Evolutionary conservation across 2,888 invertebrate species (phyloP).

Genomic region (Urechis unicinctus): DNA sequence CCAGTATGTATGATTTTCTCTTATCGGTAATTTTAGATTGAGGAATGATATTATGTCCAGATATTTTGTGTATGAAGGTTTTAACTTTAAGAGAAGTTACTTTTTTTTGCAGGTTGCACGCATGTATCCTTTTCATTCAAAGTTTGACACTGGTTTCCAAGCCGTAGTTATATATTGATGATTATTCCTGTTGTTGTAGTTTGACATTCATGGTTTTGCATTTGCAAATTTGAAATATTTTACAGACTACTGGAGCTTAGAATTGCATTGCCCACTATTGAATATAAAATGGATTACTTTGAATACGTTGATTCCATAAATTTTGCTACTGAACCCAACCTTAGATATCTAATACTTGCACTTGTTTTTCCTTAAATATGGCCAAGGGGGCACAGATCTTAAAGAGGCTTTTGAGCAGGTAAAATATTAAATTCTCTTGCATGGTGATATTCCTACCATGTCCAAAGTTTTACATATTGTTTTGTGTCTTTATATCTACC

Average conservation of each 20-base stretch:
- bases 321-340: background rate
- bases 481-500: no score
- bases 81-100: background rate
- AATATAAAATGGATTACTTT: no score
- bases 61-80: background rate
- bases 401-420: conserved; percentile 85
- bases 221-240: no score
- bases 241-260: no score
- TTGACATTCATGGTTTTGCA: no score
- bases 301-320: background rate
- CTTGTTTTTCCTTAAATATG: no score
- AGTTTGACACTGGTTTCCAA: background rate
- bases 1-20: conserved; percentile 70
- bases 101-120: conserved; percentile 39
- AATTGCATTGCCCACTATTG: no score
- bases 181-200: no score
- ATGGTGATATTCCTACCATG: no score
- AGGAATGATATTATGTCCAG: conserved; percentile 8
- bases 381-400: conserved; percentile 74
- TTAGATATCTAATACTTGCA: background rate
- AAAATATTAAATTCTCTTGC: background rate
- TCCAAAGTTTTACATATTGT: no score
- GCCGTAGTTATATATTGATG: background rate
- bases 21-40: background rate
- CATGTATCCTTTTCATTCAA: conserved; percentile 45